phyloP scores from a whole-genome alignment of 2,113 vertebrate species.

The Rynchops niger region DNA sequence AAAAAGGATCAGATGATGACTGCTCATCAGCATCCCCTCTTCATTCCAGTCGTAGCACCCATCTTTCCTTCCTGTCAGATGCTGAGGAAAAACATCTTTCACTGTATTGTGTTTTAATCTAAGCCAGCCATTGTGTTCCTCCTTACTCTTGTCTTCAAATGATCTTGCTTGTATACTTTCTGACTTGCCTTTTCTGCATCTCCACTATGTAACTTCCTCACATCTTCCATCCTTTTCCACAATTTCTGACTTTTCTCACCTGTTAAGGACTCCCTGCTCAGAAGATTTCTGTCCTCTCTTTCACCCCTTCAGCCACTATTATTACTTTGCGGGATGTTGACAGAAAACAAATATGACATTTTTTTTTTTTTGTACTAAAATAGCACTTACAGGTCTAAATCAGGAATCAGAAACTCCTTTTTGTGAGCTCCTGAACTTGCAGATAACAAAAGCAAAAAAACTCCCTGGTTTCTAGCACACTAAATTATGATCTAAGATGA shows the following conservation, averaged over 20 bases:
- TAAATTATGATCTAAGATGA: not conserved
- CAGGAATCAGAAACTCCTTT: not conserved
- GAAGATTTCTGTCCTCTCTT: not conserved
- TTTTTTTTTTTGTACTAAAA: not conserved
- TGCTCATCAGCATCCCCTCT: not conserved
- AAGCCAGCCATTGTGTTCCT: not conserved
- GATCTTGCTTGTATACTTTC: not conserved
- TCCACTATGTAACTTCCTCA: not conserved
- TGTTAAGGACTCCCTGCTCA: not conserved
- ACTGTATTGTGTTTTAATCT: not conserved
- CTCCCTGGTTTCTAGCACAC: not conserved
- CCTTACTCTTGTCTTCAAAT: not conserved
- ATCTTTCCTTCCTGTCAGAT: not conserved
- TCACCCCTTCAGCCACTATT: not conserved
- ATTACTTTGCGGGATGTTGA: not conserved
- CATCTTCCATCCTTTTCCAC: not conserved
- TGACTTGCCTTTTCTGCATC: not conserved
- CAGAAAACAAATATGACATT: not conserved
- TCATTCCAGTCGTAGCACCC: not conserved
- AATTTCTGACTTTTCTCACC: not conserved
- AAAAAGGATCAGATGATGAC: not conserved
- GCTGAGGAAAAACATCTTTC: not conserved
- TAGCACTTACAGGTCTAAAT: not conserved
- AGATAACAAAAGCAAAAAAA: not conserved
- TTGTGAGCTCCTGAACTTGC: not conserved